Percentiles rank a stretch among this genome's conserved stretches.
Conservation (phyloP, 1,140 invertebrate genomes). For the Antheraea pernyi region DNA sequence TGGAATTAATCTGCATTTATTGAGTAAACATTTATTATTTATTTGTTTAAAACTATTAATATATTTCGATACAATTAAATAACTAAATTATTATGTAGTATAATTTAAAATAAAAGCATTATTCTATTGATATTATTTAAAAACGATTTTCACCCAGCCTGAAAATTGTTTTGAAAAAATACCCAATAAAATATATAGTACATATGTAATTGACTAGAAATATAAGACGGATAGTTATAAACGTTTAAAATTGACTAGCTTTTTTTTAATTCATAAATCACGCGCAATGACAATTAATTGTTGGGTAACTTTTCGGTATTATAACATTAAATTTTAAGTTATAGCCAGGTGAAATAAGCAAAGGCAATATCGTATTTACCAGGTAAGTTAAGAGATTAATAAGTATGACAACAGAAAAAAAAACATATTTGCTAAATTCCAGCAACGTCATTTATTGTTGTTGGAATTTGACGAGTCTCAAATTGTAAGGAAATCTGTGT, state of each 20-base stretch:
- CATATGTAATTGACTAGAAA: conserved; percentile 43
- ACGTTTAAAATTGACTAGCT: conserved; percentile 4
- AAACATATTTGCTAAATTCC: background rate
- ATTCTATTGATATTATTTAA: conserved; percentile 16
- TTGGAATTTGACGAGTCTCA: background rate
- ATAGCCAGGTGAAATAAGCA: background rate
- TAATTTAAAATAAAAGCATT: conserved; percentile 10
- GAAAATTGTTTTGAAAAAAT: conserved; percentile 43
- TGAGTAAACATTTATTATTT: conserved; percentile 22
- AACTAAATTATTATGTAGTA: no score
- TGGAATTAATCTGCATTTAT: conserved; percentile 39
- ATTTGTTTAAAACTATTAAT: background rate
- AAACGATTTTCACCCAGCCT: conserved; percentile 59
- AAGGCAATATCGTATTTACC: no score
- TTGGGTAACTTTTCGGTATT: no score
- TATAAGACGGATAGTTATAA: conserved; percentile 16
- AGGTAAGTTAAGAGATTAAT: no score
- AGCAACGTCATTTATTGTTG: background rate
- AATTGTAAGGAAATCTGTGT: background rate
- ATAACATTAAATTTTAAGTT: no score
- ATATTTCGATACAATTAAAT: no score
- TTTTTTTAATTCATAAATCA: background rate
- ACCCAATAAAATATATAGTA: conserved; percentile 20
- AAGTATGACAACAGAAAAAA: background rate
- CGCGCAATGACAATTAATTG: background rate